Percentiles rank a stretch among this genome's conserved stretches.
Conservation (phyloP, 2,113 vertebrate species). For the Archilochus colubris region DNA sequence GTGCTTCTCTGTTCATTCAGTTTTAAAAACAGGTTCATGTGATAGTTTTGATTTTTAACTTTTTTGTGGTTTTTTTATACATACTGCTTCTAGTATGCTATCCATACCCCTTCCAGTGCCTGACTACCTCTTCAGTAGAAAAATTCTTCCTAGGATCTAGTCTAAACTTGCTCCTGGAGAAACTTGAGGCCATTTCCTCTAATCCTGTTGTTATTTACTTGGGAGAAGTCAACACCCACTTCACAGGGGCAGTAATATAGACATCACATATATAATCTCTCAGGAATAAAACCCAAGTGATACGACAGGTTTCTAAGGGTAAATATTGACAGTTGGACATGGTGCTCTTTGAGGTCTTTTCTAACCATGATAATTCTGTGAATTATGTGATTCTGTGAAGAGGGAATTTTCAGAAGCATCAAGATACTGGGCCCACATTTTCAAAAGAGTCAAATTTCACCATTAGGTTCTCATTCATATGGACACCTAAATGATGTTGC, state of each 20-base stretch:
- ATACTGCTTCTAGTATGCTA: background rate
- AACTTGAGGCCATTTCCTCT: too few relatives aligned
- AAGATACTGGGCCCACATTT: background rate
- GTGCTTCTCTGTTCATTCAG: background rate
- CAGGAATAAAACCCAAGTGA: background rate
- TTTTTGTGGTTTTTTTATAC: background rate
- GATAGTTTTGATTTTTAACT: background rate
- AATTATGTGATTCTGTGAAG: background rate
- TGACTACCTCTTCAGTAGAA: too few relatives aligned
- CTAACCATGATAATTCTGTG: too few relatives aligned
- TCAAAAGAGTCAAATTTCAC: background rate
- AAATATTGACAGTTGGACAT: background rate
- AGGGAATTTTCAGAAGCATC: background rate
- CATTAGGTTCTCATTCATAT: background rate
- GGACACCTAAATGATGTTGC: background rate
- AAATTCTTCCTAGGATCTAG: too few relatives aligned
- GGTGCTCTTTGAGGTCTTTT: too few relatives aligned
- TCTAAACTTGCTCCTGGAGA: too few relatives aligned
- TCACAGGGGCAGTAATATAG: background rate
- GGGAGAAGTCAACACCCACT: too few relatives aligned
- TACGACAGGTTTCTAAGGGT: background rate
- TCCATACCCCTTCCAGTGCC: too few relatives aligned
- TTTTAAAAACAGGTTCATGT: background rate
- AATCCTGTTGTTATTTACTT: too few relatives aligned
- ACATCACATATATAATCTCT: rapidly evolving